Base-by-base conservation (phyloP, 2,797 vertebrate species). In the Betta splendens region DNA sequence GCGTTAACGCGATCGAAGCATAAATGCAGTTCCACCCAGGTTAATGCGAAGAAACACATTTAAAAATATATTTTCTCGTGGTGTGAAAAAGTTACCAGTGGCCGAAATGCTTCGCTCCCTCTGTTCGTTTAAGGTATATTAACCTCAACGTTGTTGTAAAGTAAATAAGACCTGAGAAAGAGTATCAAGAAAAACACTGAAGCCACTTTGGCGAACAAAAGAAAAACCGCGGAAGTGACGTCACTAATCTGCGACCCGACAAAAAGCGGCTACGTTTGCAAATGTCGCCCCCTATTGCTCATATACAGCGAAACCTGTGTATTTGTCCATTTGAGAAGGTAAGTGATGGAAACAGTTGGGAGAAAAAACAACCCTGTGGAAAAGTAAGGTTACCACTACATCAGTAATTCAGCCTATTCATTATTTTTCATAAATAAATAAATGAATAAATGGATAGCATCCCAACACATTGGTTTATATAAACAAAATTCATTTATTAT, bases 401-500 rank as follows among this genome's bases (percentile, higher is more conserved):
- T 25, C 25, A 25, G 5, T 25, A 25, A 3, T 25, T 25, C 7
- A 8, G 7, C 7, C 5, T n/a, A 29, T 29, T 9, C 29, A 29
- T 11, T 29, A n/a, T n/a, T n/a, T n/a, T n/a, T n/a, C n/a, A n/a
- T n/a, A n/a, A n/a, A n/a, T n/a, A n/a, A n/a, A n/a, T n/a, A n/a
- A n/a, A n/a, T n/a, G n/a, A n/a, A 9, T 29, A 9, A 29, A 29
- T 11, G 29, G 28, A 29, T 8, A 29, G 9, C 28, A 29, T 29
- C 8, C 28, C 28, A 50, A 71, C 8, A 64, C 29, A 9, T 35
- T 6, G 18, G 38, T 47, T 67, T 7, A 48, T 54, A 64, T 51
- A 54, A 51, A 75, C 42, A 23, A 5, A 65, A 33, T 69, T 57
- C 47, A 49, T 83, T 83, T 59, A 33, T 64, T 76, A 72, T 59